Conservation (phyloP, 2,113 vertebrate genomes). For the Sorex araneus region DNA sequence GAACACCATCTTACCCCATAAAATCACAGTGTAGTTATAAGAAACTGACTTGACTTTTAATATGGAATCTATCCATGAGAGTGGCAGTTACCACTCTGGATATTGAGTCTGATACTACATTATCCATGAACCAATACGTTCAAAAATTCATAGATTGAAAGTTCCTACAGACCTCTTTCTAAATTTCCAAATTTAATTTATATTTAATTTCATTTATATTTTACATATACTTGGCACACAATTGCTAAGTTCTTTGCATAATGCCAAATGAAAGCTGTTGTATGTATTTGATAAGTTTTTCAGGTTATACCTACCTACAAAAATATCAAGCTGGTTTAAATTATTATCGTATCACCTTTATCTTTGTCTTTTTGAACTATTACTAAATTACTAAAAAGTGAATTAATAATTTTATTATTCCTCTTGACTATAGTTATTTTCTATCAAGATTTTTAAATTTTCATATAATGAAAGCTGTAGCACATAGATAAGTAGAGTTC, state of each 20-base stretch:
- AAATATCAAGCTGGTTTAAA: not conserved
- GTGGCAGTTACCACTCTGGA: not conserved
- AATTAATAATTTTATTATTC: too few species aligned
- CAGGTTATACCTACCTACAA: not conserved
- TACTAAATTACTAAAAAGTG: not conserved
- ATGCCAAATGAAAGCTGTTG: not conserved
- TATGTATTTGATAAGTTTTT: not conserved
- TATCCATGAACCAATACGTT: not conserved
- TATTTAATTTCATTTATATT: too few species aligned
- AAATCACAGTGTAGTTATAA: too few species aligned
- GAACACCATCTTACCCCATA: too few species aligned
- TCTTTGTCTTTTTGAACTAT: not conserved
- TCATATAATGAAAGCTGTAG: not conserved
- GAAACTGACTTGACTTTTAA: too few species aligned
- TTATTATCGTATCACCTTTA: not conserved
- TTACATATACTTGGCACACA: not conserved
- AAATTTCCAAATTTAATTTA: not conserved
- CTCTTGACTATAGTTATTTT: not conserved
- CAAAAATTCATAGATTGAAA: not conserved
- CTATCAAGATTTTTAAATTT: not conserved
- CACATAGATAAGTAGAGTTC: not conserved
- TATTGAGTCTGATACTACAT: not conserved
- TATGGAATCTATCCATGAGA: too few species aligned
- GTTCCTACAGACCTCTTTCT: not conserved
- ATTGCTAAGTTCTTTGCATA: not conserved